phyloP scores from a whole-genome alignment of 2,888 invertebrate genomes.

The Metacarcinus magister region DNA sequence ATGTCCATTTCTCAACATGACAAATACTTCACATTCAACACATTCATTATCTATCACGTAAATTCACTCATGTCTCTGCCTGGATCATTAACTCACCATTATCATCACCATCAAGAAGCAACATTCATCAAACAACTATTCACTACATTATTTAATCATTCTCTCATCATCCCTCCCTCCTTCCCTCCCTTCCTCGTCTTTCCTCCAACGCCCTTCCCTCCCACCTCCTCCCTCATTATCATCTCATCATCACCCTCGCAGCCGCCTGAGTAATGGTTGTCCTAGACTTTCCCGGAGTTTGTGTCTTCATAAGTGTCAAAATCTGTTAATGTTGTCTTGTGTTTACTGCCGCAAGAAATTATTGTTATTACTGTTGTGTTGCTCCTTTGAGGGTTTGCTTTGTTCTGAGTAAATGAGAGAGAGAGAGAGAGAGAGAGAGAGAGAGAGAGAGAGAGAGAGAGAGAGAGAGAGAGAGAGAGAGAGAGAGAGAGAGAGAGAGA shows the following conservation, averaged over 20 bases:
- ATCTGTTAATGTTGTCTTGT: background rate
- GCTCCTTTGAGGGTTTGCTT: background rate
- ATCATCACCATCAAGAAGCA: background rate
- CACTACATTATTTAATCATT: background rate
- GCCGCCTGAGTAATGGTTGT: background rate
- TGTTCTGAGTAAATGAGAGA: background rate
- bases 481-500: slow-evolving; percentile 26
- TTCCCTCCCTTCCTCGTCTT: background rate
- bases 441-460: background rate
- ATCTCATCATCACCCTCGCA: background rate
- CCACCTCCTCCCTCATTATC: background rate
- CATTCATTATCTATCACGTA: background rate
- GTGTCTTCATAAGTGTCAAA: background rate
- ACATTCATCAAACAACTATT: background rate
- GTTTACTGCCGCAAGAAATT: background rate
- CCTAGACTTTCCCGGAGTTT: background rate
- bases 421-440: background rate
- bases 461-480: slow-evolving; percentile 8
- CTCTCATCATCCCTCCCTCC: background rate
- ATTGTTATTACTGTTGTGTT: background rate
- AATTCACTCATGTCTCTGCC: background rate
- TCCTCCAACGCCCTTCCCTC: background rate
- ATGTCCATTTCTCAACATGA: background rate
- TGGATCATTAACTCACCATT: background rate
- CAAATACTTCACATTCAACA: background rate